Evolutionary conservation across 2,797 vertebrate species (phyloP).

Genomic region (Toxotes lorentzi): DNA sequence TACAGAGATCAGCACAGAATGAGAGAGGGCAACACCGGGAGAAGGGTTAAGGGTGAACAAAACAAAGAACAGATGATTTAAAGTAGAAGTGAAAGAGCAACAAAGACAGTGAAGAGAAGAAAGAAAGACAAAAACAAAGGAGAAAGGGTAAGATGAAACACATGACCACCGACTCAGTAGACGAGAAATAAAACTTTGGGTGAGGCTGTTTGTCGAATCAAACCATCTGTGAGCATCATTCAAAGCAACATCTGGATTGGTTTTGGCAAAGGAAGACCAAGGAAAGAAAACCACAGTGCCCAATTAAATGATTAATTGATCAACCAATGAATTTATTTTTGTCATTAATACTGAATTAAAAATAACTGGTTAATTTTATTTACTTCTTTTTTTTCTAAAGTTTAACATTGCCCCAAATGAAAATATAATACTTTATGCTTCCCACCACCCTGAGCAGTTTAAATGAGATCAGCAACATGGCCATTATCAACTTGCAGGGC

Average conservation of each 20-base stretch:
- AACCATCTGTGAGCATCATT: slow-evolving; percentile 9
- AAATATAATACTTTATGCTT: background rate
- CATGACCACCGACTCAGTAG: background rate
- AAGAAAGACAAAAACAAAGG: background rate
- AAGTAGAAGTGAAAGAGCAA: slow-evolving; percentile 1
- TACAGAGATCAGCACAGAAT: slow-evolving; percentile 1
- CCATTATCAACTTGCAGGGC: background rate
- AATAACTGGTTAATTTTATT: background rate
- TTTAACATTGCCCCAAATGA: background rate
- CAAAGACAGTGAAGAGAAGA: background rate
- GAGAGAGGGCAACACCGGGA: slow-evolving; percentile 2
- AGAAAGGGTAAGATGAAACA: slow-evolving; percentile 3
- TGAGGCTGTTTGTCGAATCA: background rate
- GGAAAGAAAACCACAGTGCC: background rate
- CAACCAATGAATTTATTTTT: background rate
- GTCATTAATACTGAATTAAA: background rate
- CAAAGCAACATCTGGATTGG: slow-evolving; percentile 32
- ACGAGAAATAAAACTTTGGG: background rate
- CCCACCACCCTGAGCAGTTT: background rate
- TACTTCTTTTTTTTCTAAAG: background rate
- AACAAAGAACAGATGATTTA: slow-evolving; percentile 19
- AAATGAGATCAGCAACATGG: background rate
- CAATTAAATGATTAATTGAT: background rate
- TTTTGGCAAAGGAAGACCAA: background rate
- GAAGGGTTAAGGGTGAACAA: slow-evolving; percentile 4